Evolutionary conservation across 2,888 invertebrate species (phyloP).

Genomic region (Monopis laevigella): DNA sequence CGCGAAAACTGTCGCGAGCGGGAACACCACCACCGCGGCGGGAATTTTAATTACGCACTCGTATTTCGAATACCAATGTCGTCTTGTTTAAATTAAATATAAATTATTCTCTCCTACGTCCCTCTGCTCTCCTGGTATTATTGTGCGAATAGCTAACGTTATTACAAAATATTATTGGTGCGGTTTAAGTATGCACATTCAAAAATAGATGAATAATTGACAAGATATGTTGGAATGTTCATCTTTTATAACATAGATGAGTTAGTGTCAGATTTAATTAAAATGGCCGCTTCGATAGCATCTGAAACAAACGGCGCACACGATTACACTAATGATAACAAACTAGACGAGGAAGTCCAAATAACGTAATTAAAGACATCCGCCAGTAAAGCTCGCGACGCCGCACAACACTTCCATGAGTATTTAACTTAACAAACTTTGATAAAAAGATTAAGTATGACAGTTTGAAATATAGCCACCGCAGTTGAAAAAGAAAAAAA

Average conservation of each 20-base stretch:
- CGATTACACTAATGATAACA: conserved; percentile 3
- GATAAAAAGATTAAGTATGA: conserved; percentile 68
- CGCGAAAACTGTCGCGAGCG: conserved; percentile 64
- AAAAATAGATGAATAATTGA: too few relatives aligned
- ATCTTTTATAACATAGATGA: too few relatives aligned
- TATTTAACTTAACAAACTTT: conserved; percentile 57
- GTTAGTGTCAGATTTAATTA: too few relatives aligned
- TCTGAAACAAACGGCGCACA: conserved; percentile 5
- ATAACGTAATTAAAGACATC: conserved; percentile 4
- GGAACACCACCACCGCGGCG: conserved; percentile 49
- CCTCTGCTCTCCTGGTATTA: conserved; percentile 51
- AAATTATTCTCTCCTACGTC: conserved; percentile 65
- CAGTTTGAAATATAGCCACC: conserved; percentile 66
- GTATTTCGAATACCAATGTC: conserved; percentile 67
- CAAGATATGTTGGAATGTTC: too few relatives aligned
- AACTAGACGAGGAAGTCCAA: conserved; percentile 5
- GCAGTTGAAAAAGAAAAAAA: conserved; percentile 54
- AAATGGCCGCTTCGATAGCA: background rate
- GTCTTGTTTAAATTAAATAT: conserved; percentile 68
- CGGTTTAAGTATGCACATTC: too few relatives aligned
- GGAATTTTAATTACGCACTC: conserved; percentile 68
- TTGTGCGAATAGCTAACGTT: conserved; percentile 13
- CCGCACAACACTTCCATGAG: conserved; percentile 18
- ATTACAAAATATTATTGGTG: conserved; percentile 7
- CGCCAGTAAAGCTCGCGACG: conserved; percentile 1